phyloP scores from a whole-genome alignment of 2,113 vertebrate genomes.

The Passer domesticus region DNA sequence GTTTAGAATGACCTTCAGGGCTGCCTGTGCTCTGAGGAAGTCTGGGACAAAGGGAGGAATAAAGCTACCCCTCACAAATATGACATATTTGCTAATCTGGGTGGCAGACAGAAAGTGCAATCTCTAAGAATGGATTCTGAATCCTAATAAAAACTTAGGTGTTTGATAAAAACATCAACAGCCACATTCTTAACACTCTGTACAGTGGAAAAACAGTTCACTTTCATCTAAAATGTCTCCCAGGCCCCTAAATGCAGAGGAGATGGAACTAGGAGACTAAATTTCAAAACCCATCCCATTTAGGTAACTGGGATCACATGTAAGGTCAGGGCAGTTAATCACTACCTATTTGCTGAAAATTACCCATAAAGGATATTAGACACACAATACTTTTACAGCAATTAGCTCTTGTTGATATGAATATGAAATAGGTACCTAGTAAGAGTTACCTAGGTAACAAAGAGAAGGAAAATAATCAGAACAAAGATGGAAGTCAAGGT shows the following conservation, averaged over 20 bases:
- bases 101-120: not conserved
- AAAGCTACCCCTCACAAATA: not conserved
- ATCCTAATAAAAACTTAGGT: not conserved
- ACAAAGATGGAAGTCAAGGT: not conserved
- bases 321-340: slow-evolving; percentile 10
- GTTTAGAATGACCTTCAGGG: not conserved
- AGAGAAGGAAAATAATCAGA: not conserved
- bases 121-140: not conserved
- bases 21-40: not conserved
- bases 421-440: not conserved
- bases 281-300: not conserved
- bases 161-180: not conserved
- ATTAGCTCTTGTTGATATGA: slow-evolving; percentile 5
- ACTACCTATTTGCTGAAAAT: slow-evolving; percentile 3
- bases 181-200: not conserved
- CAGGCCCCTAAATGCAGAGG: not conserved
- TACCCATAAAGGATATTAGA: not conserved
- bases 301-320: not conserved
- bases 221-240: not conserved
- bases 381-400: not conserved
- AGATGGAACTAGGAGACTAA: not conserved
- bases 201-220: not conserved
- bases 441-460: not conserved
- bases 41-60: not conserved
- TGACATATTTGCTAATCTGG: not conserved